Conservation (phyloP, 1,140 invertebrate genomes). For the Zaprionus tsacasi region DNA sequence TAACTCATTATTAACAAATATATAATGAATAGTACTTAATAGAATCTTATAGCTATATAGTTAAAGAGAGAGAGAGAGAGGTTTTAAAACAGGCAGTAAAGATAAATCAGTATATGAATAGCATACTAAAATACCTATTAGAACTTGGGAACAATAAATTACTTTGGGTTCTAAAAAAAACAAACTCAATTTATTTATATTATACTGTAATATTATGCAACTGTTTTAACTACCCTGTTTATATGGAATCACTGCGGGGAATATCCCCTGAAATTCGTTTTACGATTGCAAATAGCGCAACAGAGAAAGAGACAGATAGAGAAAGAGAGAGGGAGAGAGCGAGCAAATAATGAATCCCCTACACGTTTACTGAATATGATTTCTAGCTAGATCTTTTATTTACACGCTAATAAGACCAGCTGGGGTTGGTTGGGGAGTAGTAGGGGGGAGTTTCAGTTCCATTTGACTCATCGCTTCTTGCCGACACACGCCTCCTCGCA, state of each 20-base stretch:
- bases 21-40: too few relatives aligned
- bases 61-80: too few relatives aligned
- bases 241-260: neutral
- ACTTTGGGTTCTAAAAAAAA: neutral
- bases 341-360: neutral
- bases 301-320: neutral
- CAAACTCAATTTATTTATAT: neutral
- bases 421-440: too few relatives aligned
- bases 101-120: too few relatives aligned
- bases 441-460: neutral
- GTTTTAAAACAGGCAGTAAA: too few relatives aligned
- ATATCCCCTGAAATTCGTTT: neutral
- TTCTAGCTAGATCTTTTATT: neutral
- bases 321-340: neutral
- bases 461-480: conserved; percentile 35
- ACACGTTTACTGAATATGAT: neutral
- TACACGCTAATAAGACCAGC: neutral
- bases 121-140: neutral
- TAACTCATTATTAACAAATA: too few relatives aligned
- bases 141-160: neutral
- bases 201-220: conserved; percentile 2
- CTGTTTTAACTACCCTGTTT: neutral
- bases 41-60: too few relatives aligned
- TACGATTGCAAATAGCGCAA: neutral
- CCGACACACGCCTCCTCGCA: conserved; percentile 88